phyloP scores from a whole-genome alignment of 2,113 vertebrate genomes.

The Rana temporaria region DNA sequence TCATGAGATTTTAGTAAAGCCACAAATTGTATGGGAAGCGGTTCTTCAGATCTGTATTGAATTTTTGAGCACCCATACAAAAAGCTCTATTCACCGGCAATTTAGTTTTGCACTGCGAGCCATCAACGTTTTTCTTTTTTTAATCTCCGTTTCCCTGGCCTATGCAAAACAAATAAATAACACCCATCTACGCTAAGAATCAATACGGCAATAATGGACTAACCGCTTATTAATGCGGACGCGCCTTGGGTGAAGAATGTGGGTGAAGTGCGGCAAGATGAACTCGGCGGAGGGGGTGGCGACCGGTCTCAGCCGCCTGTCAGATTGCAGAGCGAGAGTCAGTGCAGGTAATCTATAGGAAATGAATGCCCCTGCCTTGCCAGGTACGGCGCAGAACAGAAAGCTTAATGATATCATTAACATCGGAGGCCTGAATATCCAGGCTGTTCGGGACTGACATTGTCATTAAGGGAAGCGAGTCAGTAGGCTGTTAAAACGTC shows the following conservation, averaged over 20 bases:
- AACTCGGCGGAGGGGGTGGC: neutral
- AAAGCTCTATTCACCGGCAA: too few species aligned
- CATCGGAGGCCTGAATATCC: neutral
- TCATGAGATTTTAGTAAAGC: too few species aligned
- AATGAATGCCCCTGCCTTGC: constrained; percentile 22
- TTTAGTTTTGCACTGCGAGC: neutral
- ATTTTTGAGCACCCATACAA: too few species aligned
- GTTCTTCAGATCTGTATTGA: too few species aligned
- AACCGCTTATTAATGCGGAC: constrained; percentile 46
- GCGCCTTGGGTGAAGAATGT: constrained; percentile 22
- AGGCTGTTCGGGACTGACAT: constrained; percentile 14
- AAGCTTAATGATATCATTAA: constrained; percentile 47
- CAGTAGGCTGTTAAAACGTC: constrained; percentile 4
- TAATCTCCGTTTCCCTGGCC: neutral
- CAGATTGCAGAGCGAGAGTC: constrained; percentile 1
- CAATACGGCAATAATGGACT: constrained; percentile 36
- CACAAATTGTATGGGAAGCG: too few species aligned
- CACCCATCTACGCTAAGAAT: constrained; percentile 4
- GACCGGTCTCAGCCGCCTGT: neutral
- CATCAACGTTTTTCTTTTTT: neutral
- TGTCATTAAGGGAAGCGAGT: constrained; percentile 34
- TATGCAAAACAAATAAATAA: constrained; percentile 18
- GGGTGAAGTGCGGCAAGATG: neutral
- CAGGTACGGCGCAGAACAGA: constrained; percentile 38
- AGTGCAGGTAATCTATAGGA: constrained; percentile 44